Evolutionary conservation across 2,113 vertebrate genomes (phyloP).

Genomic region (Eudyptes chrysolophus): DNA sequence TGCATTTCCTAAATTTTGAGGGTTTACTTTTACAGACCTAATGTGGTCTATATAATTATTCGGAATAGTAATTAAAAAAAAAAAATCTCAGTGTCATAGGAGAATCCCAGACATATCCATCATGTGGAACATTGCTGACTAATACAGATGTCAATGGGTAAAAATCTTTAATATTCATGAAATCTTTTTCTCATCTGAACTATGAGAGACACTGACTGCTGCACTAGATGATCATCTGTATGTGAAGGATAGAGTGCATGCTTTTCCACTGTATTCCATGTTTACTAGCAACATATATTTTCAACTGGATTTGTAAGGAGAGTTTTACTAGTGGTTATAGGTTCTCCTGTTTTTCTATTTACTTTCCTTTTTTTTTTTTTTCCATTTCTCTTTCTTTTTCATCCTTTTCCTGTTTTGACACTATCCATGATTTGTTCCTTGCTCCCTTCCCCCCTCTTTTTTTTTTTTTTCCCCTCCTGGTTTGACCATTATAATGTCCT

Average conservation of each 20-base stretch:
- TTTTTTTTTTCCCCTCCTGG: background rate
- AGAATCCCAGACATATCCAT: background rate
- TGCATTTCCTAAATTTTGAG: background rate
- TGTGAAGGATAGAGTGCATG: background rate
- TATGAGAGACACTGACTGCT: background rate
- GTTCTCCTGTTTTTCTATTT: background rate
- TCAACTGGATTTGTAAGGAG: background rate
- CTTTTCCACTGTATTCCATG: background rate
- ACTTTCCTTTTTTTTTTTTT: too few species aligned
- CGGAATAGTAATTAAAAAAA: background rate
- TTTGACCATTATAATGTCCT: background rate
- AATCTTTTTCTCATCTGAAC: background rate
- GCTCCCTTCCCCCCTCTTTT: background rate
- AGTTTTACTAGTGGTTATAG: background rate
- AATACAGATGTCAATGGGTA: background rate
- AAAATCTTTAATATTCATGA: conserved; percentile 13
- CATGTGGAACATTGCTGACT: background rate
- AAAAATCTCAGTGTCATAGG: background rate
- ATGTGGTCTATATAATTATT: background rate
- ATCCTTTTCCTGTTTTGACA: background rate
- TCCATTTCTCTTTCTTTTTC: background rate
- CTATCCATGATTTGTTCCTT: background rate
- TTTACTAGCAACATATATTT: background rate
- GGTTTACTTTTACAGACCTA: background rate
- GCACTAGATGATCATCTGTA: background rate